phyloP scores from a whole-genome alignment of 2,113 vertebrate species.

The Chroicocephalus ridibundus region DNA sequence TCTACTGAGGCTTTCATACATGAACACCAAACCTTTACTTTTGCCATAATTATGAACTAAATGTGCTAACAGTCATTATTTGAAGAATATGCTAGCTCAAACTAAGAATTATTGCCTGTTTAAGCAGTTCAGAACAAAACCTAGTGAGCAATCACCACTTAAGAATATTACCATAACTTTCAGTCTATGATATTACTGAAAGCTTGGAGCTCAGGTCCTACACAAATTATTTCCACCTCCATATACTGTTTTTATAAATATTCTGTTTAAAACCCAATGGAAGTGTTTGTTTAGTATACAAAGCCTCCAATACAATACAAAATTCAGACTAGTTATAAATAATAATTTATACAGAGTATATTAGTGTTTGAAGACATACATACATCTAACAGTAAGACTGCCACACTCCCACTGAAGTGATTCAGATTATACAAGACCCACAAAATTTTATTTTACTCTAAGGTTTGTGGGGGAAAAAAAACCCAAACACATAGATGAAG shows the following conservation, averaged over 20 bases:
- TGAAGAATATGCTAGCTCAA: background rate
- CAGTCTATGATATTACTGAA: background rate
- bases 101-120: background rate
- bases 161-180: background rate
- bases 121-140: background rate
- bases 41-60: background rate
- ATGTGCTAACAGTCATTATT: background rate
- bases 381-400: background rate
- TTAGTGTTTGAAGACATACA: background rate
- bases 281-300: background rate
- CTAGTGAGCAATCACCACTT: background rate
- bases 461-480: background rate
- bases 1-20: background rate
- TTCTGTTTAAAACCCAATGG: background rate
- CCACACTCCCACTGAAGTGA: background rate
- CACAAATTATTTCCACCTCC: background rate
- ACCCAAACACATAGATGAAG: background rate
- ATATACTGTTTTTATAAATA: background rate
- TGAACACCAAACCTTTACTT: background rate
- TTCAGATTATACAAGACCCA: background rate
- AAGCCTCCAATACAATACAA: background rate
- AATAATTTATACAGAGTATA: background rate
- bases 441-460: background rate
- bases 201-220: background rate
- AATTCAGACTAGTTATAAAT: background rate